Base-by-base conservation (phyloP, 2,113 vertebrate genomes). In the Theropithecus gelada region DNA sequence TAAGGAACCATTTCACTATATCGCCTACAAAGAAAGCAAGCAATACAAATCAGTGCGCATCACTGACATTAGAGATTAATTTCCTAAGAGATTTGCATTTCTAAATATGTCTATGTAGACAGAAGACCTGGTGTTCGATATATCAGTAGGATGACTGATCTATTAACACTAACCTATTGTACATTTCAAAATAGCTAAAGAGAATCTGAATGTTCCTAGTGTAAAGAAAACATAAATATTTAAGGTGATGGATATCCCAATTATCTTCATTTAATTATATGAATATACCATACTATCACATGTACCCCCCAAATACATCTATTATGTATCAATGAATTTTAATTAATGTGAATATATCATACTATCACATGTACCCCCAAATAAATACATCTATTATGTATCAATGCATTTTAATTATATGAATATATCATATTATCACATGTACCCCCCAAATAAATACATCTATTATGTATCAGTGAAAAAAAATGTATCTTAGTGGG, bases 81-180 rank as follows among this genome's bases (percentile, higher is more conserved):
- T 88, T 96, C 45, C 25, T 72, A 94, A 82, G 55, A 95, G 16
- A 81, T 79, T 48, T 89, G 40, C 7, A 93, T 59, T 86, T 94
- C 80, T 83, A 64, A 90, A 80, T 57, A 0, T 81, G 38, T 59
- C 88, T 66, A 76, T 48, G 32, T 32, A 48, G 27, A 32, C 2
- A 48, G 75, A 32, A 78, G 75, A 48, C 7, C 75, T 78, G 43
- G 7, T 78, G 43, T 78, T 48, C 27, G 17, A 76, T 9, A 32
- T 43, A 48, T 48, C 27, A 32, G 27, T 32, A 48, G 14, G 27
- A 45, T 78, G 8, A 78, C 27, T 78, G 52, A 48, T 16, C 14
- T 55, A 45, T 76, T 48, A 76, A 78, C 43, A 48, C 30, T 78
- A 48, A 78, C 4, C 27, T 48, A 78, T 48, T 78, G 43, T 5